Evolutionary conservation across 30 jellyfish, hydroid and myxozoan species (phyloP).

Genomic region (Catostylus mosaicus): DNA sequence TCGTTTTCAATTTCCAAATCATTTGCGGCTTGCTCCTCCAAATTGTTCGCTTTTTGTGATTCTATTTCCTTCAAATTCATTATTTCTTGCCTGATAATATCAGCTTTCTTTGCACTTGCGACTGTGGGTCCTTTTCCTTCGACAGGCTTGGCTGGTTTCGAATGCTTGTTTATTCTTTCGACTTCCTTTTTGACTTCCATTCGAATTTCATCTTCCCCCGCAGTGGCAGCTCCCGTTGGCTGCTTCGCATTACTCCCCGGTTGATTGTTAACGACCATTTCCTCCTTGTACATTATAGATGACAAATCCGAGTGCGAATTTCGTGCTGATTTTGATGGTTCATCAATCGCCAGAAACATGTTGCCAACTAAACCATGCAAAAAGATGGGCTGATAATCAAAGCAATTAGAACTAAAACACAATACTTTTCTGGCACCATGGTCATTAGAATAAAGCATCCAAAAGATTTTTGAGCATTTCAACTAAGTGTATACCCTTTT

Average conservation of each 20-base stretch:
- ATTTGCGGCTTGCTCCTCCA: constrained; percentile 5
- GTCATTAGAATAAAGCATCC: too few relatives aligned
- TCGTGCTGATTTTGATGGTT: constrained; percentile 30
- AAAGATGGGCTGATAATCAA: neutral
- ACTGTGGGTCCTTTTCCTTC: constrained; percentile 49
- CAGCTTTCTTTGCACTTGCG: constrained; percentile 60
- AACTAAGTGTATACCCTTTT: too few relatives aligned
- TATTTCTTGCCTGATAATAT: constrained; percentile 54
- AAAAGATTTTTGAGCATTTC: too few relatives aligned
- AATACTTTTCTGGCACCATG: too few relatives aligned
- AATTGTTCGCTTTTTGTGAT: constrained; percentile 38
- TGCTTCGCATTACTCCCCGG: constrained; percentile 22
- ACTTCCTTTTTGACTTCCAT: constrained; percentile 62
- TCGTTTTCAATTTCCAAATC: neutral
- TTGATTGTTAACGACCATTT: neutral
- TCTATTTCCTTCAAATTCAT: constrained; percentile 47
- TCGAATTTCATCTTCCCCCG: constrained; percentile 51
- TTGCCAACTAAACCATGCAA: constrained; percentile 57
- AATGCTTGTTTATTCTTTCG: constrained; percentile 64
- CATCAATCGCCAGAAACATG: constrained; percentile 69
- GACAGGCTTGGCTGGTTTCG: constrained; percentile 52
- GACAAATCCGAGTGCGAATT: constrained; percentile 38
- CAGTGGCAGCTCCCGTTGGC: constrained; percentile 9
- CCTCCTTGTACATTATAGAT: constrained; percentile 52
- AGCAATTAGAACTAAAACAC: neutral